Conservation (phyloP, 1,140 invertebrate genomes). For the Odontomachus brunneus region DNA sequence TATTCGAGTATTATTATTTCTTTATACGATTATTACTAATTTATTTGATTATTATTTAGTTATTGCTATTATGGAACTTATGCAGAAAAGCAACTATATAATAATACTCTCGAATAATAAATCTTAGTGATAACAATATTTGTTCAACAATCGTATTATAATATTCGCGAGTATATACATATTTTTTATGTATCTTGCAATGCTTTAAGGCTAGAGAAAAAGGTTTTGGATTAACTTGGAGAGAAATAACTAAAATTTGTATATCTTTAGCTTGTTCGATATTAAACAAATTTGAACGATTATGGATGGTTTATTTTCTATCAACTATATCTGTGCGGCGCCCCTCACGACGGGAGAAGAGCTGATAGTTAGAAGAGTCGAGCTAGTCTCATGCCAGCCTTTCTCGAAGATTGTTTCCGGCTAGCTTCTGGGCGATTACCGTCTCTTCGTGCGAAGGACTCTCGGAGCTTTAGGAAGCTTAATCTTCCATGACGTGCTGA, state of each 20-base stretch:
- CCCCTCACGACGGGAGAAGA: not conserved
- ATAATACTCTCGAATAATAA: too few relatives aligned
- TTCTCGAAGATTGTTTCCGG: constrained; percentile 14
- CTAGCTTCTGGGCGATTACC: constrained; percentile 25
- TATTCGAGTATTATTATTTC: too few relatives aligned
- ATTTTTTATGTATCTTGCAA: too few relatives aligned
- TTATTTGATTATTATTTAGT: too few relatives aligned
- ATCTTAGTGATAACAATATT: too few relatives aligned
- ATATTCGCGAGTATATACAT: too few relatives aligned
- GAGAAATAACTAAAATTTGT: not conserved
- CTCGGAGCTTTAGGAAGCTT: constrained; percentile 59
- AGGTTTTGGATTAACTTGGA: too few relatives aligned
- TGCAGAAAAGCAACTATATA: too few relatives aligned
- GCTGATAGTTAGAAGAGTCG: not conserved
- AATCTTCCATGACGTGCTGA: constrained; percentile 74
- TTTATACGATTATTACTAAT: too few relatives aligned
- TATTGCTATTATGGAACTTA: too few relatives aligned
- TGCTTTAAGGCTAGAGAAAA: too few relatives aligned
- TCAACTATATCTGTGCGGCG: not conserved
- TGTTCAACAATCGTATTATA: too few relatives aligned
- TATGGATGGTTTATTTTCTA: not conserved
- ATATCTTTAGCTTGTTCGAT: not conserved
- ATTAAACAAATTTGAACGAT: not conserved
- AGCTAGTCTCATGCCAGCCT: not conserved
- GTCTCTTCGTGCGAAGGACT: constrained; percentile 13